phyloP scores from a whole-genome alignment of 2,113 vertebrate species.

The Micronycteris hirsuta region DNA sequence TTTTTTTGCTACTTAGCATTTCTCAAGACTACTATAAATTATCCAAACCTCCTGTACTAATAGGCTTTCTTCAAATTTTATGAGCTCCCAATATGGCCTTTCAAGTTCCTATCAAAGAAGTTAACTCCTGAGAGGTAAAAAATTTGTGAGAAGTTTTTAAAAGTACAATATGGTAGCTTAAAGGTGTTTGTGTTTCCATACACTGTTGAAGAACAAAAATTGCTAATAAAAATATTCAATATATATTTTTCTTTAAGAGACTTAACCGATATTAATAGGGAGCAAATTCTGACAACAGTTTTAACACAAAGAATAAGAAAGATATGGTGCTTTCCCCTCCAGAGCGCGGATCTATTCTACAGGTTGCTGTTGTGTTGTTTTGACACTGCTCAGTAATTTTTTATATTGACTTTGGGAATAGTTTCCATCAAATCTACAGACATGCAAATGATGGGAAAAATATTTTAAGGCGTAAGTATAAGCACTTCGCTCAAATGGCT shows the following conservation, averaged over 20 bases:
- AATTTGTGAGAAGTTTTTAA: neutral
- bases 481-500: slow-evolving; percentile 12
- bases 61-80: slow-evolving; percentile 46
- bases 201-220: neutral
- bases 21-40: slow-evolving; percentile 62
- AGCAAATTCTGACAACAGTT: neutral
- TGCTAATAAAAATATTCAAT: neutral
- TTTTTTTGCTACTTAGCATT: slow-evolving; percentile 41
- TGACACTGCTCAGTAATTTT: neutral
- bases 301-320: neutral
- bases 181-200: neutral
- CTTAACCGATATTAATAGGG: neutral
- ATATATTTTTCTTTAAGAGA: neutral
- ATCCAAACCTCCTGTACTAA: slow-evolving; percentile 42
- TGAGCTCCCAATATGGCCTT: slow-evolving; percentile 26
- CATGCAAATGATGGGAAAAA: slow-evolving; percentile 31
- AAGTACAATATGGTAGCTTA: neutral
- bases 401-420: neutral
- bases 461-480: slow-evolving; percentile 14
- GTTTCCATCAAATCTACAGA: neutral
- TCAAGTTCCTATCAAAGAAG: slow-evolving; percentile 22
- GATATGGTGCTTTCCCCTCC: neutral
- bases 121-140: slow-evolving; percentile 37
- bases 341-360: neutral
- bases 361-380: neutral